phyloP scores from a whole-genome alignment of 2,113 vertebrate genomes.

The Ictidomys tridecemlineatus region DNA sequence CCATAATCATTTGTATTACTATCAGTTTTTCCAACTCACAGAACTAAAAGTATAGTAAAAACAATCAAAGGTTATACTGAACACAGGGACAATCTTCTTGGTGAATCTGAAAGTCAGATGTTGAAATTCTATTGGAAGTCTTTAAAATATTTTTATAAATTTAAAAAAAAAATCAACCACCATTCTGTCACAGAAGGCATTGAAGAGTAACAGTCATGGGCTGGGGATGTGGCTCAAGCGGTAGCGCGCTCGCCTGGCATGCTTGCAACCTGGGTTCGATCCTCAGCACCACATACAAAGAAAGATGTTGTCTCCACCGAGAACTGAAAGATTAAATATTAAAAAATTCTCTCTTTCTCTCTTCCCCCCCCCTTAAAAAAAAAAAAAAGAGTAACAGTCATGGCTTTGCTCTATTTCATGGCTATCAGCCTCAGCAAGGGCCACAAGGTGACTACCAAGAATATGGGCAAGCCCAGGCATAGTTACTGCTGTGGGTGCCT shows the following conservation, averaged over 20 bases:
- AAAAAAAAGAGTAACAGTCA: neutral
- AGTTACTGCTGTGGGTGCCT: too few relatives aligned
- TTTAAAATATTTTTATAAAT: neutral
- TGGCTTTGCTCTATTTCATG: neutral
- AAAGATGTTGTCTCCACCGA: too few relatives aligned
- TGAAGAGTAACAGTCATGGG: neutral
- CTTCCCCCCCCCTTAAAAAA: too few relatives aligned
- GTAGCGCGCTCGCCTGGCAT: too few relatives aligned
- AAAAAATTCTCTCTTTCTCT: too few relatives aligned
- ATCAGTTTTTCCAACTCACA: constrained; percentile 26
- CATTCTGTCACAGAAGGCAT: neutral
- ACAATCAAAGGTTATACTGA: neutral
- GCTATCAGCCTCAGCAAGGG: neutral
- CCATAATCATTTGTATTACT: neutral
- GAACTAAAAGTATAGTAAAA: neutral
- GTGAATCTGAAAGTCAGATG: neutral
- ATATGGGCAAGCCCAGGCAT: neutral
- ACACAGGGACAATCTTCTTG: neutral
- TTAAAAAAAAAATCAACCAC: neutral
- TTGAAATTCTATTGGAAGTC: neutral
- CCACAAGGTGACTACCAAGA: neutral
- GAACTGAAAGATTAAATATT: too few relatives aligned
- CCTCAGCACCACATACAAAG: too few relatives aligned
- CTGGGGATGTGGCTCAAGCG: too few relatives aligned
- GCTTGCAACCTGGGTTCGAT: too few relatives aligned